Percentiles rank a stretch among this genome's conserved stretches.
These are phyloP conservation scores for Heliconius charithonia DNA, from an alignment of 2,888 invertebrate genomes.

Conservation along the genomic window DNA sequence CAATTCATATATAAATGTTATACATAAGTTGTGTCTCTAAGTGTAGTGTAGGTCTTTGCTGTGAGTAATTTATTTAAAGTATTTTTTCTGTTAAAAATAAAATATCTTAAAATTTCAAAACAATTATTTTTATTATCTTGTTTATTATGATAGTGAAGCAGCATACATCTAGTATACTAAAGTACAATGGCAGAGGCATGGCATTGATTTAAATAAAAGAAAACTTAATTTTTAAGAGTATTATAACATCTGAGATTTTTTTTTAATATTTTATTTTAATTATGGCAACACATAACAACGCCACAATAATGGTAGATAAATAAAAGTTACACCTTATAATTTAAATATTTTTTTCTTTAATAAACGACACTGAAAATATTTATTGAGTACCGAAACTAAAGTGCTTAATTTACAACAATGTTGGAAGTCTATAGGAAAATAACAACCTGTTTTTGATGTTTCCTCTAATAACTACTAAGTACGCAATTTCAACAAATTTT, in stretches of 20 bases:
- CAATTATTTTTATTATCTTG: slow-evolving; percentile 81
- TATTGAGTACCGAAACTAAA: slow-evolving; percentile 14
- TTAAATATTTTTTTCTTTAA: slow-evolving; percentile 37
- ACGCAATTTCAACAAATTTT: slow-evolving; percentile 23
- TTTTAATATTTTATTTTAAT: slow-evolving; percentile 19
- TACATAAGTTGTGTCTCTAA: background rate
- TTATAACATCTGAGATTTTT: slow-evolving; percentile 34
- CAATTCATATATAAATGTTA: background rate
- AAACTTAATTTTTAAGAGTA: slow-evolving; percentile 31
- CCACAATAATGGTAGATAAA: slow-evolving; percentile 35
- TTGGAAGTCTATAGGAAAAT: slow-evolving; percentile 30
- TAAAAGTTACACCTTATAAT: slow-evolving; percentile 34
- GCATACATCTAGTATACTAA: slow-evolving; percentile 76
- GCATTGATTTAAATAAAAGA: slow-evolving; percentile 55
- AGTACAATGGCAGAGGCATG: slow-evolving; percentile 69
- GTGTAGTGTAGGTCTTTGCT: background rate
- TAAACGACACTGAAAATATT: slow-evolving; percentile 36
- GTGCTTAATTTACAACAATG: slow-evolving; percentile 29
- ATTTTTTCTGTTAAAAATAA: slow-evolving; percentile 48
- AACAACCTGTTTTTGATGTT: slow-evolving; percentile 31
- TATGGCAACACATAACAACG: slow-evolving; percentile 31
- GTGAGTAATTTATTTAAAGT: slow-evolving; percentile 7
- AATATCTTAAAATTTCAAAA: slow-evolving; percentile 67
- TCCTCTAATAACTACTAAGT: slow-evolving; percentile 27
- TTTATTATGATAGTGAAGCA: slow-evolving; percentile 79